phyloP scores from a whole-genome alignment of 2,113 vertebrate species.

The Mastomys coucha region DNA sequence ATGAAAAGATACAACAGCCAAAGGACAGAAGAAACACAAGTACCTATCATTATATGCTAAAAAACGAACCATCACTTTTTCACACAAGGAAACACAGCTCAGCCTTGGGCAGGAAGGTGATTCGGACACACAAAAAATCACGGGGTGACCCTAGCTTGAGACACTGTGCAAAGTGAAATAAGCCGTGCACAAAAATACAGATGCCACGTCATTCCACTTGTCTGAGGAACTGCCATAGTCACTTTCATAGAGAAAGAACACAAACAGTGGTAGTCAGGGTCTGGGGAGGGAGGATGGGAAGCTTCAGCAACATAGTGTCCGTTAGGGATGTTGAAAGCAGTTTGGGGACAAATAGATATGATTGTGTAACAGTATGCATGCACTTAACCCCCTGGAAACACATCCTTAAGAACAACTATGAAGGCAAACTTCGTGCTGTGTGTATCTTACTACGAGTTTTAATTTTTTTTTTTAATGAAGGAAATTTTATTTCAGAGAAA shows the following conservation, averaged over 20 bases:
- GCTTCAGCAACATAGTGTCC: background rate
- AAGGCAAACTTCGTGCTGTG: background rate
- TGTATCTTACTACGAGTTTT: background rate
- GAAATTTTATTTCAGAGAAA: background rate
- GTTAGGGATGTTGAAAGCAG: too few species aligned
- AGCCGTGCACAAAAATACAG: background rate
- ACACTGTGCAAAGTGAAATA: background rate
- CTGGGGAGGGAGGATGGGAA: too few species aligned
- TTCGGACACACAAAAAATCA: background rate
- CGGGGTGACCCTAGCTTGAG: background rate
- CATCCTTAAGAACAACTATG: background rate
- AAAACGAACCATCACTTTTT: background rate
- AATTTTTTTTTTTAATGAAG: background rate
- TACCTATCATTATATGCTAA: background rate
- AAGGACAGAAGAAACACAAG: background rate
- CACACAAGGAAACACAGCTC: background rate
- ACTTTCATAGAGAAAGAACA: background rate
- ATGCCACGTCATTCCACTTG: background rate
- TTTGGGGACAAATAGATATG: too few species aligned
- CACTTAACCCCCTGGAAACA: background rate
- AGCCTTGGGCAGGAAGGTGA: background rate
- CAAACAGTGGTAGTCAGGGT: background rate
- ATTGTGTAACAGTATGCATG: background rate
- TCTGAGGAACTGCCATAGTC: background rate
- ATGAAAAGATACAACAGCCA: background rate